Evolutionary conservation across 2,113 vertebrate genomes (phyloP).

Genomic region (Solea senegalensis): DNA sequence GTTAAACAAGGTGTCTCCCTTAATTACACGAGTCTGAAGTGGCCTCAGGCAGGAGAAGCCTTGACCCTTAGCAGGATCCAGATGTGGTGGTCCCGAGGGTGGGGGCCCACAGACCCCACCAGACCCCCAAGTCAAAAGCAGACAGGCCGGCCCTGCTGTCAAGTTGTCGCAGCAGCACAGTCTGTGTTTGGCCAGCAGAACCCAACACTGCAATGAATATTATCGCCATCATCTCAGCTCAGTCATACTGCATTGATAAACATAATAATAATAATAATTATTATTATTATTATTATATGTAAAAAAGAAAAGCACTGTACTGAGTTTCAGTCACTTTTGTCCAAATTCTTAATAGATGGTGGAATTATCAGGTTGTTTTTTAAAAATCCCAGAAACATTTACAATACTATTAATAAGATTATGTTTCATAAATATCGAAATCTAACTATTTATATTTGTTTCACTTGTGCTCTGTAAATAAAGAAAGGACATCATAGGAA

Average conservation of each 20-base stretch:
- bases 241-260: not conserved
- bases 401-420: too few relatives aligned
- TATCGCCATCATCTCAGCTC: not conserved
- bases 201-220: constrained; percentile 32
- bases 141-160: constrained; percentile 77
- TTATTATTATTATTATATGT: too few relatives aligned
- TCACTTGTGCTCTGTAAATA: too few relatives aligned
- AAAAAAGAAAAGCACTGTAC: too few relatives aligned
- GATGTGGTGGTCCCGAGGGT: constrained; percentile 94
- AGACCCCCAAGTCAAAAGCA: constrained; percentile 81
- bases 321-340: too few relatives aligned
- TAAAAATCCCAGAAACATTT: too few relatives aligned
- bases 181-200: constrained; percentile 71
- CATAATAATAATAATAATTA: not conserved
- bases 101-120: constrained; percentile 68
- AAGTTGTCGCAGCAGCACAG: constrained; percentile 64
- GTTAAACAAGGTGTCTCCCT: constrained; percentile 95
- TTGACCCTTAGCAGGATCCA: constrained; percentile 99
- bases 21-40: constrained; percentile 92
- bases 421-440: too few relatives aligned
- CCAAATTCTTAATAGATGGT: too few relatives aligned
- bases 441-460: too few relatives aligned
- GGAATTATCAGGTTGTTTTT: too few relatives aligned
- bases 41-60: constrained; percentile 95
- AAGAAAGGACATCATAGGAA: too few relatives aligned